Conservation (phyloP, 1,140 invertebrate species). For the Pomacea maculata region DNA sequence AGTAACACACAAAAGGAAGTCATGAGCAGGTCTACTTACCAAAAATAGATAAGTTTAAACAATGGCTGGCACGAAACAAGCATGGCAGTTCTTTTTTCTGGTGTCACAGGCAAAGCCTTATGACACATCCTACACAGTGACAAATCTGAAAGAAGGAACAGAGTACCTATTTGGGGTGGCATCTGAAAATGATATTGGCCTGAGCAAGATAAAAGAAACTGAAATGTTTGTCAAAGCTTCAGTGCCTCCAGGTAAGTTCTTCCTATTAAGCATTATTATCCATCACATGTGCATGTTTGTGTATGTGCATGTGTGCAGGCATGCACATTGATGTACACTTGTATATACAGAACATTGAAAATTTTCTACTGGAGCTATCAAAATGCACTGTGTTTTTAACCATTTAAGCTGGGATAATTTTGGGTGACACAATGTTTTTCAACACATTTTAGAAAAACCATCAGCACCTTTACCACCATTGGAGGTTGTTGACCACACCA, state of each 20-base stretch:
- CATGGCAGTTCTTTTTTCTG: conserved; percentile 5
- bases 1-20: no score
- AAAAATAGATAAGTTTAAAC: no score
- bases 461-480: conserved; percentile 91
- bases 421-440: not conserved
- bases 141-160: conserved; percentile 80
- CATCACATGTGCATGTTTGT: not conserved
- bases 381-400: not conserved
- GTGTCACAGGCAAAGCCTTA: conserved; percentile 74
- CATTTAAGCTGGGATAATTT: not conserved
- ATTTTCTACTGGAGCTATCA: not conserved
- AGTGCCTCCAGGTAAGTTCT: conserved; percentile 72
- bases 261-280: not conserved
- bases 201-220: conserved; percentile 79
- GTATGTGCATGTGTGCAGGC: not conserved
- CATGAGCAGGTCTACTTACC: no score
- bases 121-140: conserved; percentile 87
- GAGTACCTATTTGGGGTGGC: conserved; percentile 93
- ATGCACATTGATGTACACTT: no score
- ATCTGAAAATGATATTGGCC: conserved; percentile 93
- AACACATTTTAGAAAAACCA: conserved; percentile 67
- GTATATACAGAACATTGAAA: not conserved
- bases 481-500: conserved; percentile 68
- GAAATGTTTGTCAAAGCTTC: conserved; percentile 44
- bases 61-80: no score